These are phyloP conservation scores for Oophaga pumilio DNA, from an alignment of 2,113 vertebrate genomes.

Conservation along the genomic window DNA sequence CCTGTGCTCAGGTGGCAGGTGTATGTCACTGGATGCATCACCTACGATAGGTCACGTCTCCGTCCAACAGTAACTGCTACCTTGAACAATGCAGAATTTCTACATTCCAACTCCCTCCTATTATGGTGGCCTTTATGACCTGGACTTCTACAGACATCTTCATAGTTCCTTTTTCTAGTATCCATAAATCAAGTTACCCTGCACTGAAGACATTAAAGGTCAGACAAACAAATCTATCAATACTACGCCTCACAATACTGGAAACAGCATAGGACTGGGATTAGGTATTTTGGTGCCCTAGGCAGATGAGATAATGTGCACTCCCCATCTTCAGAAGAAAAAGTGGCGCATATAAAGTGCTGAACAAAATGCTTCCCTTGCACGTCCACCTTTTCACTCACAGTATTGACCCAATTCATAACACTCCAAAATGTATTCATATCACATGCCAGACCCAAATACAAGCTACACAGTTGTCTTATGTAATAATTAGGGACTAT, in stretches of 20 bases:
- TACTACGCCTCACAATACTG: background rate
- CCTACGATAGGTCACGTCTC: background rate
- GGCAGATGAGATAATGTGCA: no score
- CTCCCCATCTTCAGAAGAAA: no score
- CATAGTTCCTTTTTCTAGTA: background rate
- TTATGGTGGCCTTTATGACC: background rate
- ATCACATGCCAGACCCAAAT: no score
- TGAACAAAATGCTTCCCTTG: no score
- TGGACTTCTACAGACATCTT: background rate
- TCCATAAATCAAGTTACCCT: background rate
- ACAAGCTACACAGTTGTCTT: no score
- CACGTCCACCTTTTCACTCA: no score
- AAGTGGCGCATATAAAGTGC: no score
- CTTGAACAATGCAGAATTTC: background rate
- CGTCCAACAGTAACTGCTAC: background rate
- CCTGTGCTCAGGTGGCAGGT: no score
- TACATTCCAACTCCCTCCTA: background rate
- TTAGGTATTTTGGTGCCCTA: no score
- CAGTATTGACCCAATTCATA: no score
- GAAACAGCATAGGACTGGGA: background rate
- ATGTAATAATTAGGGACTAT: no score
- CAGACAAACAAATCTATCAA: slow-evolving; percentile 2
- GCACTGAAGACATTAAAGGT: background rate
- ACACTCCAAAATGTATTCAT: no score
- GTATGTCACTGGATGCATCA: background rate